Percentiles rank a stretch among this genome's conserved stretches.
These are phyloP conservation scores for Chaenogobius annularis DNA, from an alignment of 2,113 vertebrate genomes.

Conservation along the genomic window DNA sequence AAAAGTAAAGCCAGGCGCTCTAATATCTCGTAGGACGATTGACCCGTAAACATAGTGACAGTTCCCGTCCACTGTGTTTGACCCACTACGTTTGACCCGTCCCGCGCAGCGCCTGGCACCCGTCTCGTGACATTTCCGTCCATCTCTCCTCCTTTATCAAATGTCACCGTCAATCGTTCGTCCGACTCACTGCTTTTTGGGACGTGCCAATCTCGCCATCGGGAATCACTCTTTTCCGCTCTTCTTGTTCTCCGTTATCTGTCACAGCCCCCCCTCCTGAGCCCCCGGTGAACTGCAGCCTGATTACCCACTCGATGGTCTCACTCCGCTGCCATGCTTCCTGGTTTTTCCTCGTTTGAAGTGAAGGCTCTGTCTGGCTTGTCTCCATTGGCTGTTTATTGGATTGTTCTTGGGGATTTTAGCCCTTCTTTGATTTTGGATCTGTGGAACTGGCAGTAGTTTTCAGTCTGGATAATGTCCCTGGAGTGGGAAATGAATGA, in stretches of 20 bases:
- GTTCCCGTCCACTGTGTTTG: no score
- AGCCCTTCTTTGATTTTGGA: not conserved
- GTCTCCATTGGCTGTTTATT: not conserved
- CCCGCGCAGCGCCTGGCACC: no score
- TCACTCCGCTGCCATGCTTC: constrained; percentile 20
- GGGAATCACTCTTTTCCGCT: constrained; percentile 12
- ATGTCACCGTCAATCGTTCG: not conserved
- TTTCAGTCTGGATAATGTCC: not conserved
- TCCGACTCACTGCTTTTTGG: constrained; percentile 30
- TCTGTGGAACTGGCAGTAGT: not conserved
- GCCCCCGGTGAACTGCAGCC: constrained; percentile 28
- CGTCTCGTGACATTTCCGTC: not conserved
- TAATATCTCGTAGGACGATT: no score
- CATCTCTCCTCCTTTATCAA: not conserved
- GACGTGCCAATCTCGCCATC: constrained; percentile 34
- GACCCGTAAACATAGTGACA: no score
- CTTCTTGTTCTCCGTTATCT: not conserved
- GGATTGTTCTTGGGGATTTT: not conserved
- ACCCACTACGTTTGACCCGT: no score
- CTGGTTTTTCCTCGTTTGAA: constrained; percentile 23
- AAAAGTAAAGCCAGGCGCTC: no score
- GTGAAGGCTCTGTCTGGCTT: constrained; percentile 7
- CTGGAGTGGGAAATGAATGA: not conserved
- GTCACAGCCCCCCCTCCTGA: constrained; percentile 31
- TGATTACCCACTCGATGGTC: constrained; percentile 47